Evolutionary conservation across 2,888 invertebrate species (phyloP).

Genomic region (Rhyacophila evoluta): DNA sequence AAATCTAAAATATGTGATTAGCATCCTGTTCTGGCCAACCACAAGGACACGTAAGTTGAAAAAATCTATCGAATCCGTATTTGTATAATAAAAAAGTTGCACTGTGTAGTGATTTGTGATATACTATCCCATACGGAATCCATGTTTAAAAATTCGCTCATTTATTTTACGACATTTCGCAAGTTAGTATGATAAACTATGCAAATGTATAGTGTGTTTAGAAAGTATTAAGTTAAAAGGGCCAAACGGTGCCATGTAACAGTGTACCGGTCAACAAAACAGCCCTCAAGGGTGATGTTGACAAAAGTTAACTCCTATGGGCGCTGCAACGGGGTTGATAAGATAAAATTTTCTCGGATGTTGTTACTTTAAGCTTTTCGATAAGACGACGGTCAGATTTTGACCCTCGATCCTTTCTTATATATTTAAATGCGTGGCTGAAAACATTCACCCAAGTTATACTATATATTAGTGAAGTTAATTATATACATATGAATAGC

Average conservation of each 20-base stretch:
- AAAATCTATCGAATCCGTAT: too few species aligned
- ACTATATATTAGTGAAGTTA: neutral
- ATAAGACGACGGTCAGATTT: conserved; percentile 22
- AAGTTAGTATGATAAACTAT: neutral
- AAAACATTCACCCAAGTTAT: neutral
- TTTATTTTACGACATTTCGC: neutral
- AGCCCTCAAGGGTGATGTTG: conserved; percentile 31
- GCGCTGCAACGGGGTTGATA: conserved; percentile 25
- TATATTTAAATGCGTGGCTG: neutral
- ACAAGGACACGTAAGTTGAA: too few species aligned
- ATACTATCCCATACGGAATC: too few species aligned
- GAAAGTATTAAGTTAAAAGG: conserved; percentile 19
- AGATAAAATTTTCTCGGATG: conserved; percentile 31
- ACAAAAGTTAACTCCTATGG: conserved; percentile 30
- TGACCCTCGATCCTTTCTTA: neutral
- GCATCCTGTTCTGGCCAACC: too few species aligned
- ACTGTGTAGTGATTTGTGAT: too few species aligned
- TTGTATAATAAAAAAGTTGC: too few species aligned
- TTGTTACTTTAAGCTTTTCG: conserved; percentile 16
- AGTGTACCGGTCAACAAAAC: conserved; percentile 17
- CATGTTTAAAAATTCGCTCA: neutral
- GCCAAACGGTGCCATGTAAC: conserved; percentile 7
- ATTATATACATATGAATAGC: too few species aligned
- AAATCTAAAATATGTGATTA: too few species aligned
- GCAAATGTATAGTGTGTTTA: neutral